These are phyloP conservation scores for Daktulosphaira vitifoliae DNA, from an alignment of 1,140 invertebrate genomes.

Conservation along the genomic window DNA sequence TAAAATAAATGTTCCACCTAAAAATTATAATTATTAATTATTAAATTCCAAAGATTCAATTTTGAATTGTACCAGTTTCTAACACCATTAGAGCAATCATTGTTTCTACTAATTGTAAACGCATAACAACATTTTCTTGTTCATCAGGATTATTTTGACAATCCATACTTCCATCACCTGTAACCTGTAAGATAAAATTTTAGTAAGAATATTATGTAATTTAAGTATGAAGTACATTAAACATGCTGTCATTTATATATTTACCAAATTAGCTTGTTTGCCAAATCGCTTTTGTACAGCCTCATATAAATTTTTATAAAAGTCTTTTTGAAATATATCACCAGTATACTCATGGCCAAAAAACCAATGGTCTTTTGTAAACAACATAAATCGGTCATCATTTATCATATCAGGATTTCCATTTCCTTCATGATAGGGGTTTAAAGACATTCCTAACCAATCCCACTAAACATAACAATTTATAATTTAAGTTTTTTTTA, in stretches of 20 bases:
- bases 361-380: slow-evolving; percentile 69
- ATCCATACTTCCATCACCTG: slow-evolving; percentile 88
- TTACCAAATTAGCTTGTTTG: slow-evolving; percentile 17
- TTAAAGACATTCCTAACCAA: slow-evolving; percentile 78
- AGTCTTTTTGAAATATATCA: slow-evolving; percentile 53
- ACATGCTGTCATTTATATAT: too few species aligned
- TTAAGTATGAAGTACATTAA: too few species aligned
- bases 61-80: slow-evolving; percentile 40
- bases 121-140: slow-evolving; percentile 70
- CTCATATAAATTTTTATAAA: slow-evolving; percentile 17
- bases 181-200: slow-evolving; percentile 57
- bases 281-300: slow-evolving; percentile 20
- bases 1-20: slow-evolving; percentile 65
- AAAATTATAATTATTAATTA: background rate
- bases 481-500: background rate
- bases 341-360: slow-evolving; percentile 81
- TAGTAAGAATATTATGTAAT: too few species aligned
- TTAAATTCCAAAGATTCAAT: background rate
- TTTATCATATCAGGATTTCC: slow-evolving; percentile 60
- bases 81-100: slow-evolving; percentile 64
- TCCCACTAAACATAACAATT: slow-evolving; percentile 49
- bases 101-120: slow-evolving; percentile 74
- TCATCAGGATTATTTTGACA: slow-evolving; percentile 73
- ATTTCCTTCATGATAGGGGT: slow-evolving; percentile 88
- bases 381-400: slow-evolving; percentile 76